Percentiles rank a stretch among this genome's conserved stretches.
Evolutionary conservation across 2,797 vertebrate species (phyloP).

Genomic region (Sciaenops ocellatus): DNA sequence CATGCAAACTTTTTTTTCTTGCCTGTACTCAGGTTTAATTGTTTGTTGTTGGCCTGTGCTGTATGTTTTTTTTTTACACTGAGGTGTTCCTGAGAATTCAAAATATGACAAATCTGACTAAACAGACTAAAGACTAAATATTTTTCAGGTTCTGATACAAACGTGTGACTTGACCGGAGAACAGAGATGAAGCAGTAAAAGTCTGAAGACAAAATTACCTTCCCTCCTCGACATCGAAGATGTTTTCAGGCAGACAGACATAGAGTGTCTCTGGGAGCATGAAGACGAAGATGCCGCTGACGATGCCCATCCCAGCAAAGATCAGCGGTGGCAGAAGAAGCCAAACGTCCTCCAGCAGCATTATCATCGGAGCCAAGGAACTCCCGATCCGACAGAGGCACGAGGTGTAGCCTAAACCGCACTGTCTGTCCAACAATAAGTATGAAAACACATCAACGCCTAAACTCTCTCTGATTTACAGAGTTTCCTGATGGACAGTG

Average conservation of each 20-base stretch:
- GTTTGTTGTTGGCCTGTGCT: too few relatives aligned
- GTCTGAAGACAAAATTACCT: constrained; percentile 42
- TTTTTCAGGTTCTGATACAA: background rate
- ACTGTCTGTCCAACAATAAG: constrained; percentile 69
- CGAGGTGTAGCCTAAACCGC: constrained; percentile 78
- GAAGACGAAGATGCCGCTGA: constrained; percentile 74
- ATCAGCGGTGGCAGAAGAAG: constrained; percentile 67
- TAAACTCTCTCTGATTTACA: background rate
- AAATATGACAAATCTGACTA: too few relatives aligned
- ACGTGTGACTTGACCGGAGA: background rate
- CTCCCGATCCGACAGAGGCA: constrained; percentile 76
- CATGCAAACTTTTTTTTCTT: too few relatives aligned
- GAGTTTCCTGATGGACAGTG: too few relatives aligned
- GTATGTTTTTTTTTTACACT: too few relatives aligned
- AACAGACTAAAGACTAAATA: too few relatives aligned
- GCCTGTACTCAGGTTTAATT: too few relatives aligned
- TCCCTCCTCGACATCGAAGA: constrained; percentile 72
- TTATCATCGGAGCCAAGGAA: constrained; percentile 75
- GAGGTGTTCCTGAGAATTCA: too few relatives aligned
- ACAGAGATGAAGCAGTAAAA: background rate
- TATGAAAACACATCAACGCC: too few relatives aligned
- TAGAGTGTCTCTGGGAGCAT: constrained; percentile 78
- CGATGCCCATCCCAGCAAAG: constrained; percentile 67
- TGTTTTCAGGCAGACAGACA: constrained; percentile 67
- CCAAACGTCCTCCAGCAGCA: constrained; percentile 79